Conservation (phyloP, 2,888 invertebrate species). For the Candidula unifasciata region DNA sequence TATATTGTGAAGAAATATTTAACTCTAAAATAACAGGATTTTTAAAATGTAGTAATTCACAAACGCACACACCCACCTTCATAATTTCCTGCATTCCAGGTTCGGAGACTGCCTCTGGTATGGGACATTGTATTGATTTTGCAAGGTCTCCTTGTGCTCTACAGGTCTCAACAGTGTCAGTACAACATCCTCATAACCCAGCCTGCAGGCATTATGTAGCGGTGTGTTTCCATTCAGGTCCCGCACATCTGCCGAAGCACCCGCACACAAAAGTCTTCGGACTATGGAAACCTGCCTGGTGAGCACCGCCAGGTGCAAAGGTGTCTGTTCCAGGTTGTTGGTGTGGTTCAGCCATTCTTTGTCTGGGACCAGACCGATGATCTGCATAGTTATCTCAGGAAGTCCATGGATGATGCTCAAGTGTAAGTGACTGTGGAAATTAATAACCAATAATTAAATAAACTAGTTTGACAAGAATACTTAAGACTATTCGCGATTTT, state of each 20-base stretch:
- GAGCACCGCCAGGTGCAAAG: slow-evolving; percentile 90
- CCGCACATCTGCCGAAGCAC: slow-evolving; percentile 83
- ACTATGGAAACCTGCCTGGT: slow-evolving; percentile 86
- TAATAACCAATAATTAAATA: slow-evolving; percentile 18
- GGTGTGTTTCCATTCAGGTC: slow-evolving; percentile 91
- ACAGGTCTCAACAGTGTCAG: slow-evolving; percentile 83
- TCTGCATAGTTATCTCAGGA: slow-evolving; percentile 74
- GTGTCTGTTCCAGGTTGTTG: slow-evolving; percentile 87
- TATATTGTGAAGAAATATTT: too few species aligned
- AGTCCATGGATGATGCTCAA: slow-evolving; percentile 52
- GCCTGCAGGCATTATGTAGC: slow-evolving; percentile 88
- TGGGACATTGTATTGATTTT: slow-evolving; percentile 78
- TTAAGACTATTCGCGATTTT: too few species aligned
- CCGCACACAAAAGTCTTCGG: slow-evolving; percentile 87
- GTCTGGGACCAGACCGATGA: slow-evolving; percentile 52
- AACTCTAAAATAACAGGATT: too few species aligned
- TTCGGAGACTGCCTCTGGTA: slow-evolving; percentile 80
- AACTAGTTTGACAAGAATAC: background rate
- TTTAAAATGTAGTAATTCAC: too few species aligned
- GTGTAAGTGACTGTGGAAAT: slow-evolving; percentile 51
- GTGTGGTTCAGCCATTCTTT: slow-evolving; percentile 83
- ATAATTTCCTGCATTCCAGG: slow-evolving; percentile 90
- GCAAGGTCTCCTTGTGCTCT: slow-evolving; percentile 50
- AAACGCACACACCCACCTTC: slow-evolving; percentile 52
- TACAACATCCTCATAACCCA: slow-evolving; percentile 85